Evolutionary conservation across 1,140 invertebrate species (phyloP).

Genomic region (Drosophila lowei): DNA sequence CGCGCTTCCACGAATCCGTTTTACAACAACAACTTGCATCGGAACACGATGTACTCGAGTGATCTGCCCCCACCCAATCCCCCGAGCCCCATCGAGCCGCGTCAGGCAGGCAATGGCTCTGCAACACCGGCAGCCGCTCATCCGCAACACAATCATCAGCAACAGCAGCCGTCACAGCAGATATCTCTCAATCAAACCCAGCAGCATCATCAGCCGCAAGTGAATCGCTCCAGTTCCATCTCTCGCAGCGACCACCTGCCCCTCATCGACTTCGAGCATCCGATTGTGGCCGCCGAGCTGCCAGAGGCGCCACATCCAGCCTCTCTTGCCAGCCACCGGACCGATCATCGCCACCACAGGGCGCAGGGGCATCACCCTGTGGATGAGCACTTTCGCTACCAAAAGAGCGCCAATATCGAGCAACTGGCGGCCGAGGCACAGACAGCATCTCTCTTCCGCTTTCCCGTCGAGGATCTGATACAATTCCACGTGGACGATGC

Average conservation of each 20-base stretch:
- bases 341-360: constrained; percentile 26
- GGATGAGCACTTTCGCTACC: constrained; percentile 57
- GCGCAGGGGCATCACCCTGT: constrained; percentile 9
- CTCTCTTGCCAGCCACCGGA: constrained; percentile 38
- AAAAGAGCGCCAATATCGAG: constrained; percentile 62
- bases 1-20: constrained; percentile 74
- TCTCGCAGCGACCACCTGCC: constrained; percentile 72
- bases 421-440: constrained; percentile 75
- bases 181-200: constrained; percentile 18
- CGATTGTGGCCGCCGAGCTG: constrained; percentile 71
- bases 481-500: constrained; percentile 81
- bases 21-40: constrained; percentile 60
- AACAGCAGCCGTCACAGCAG: constrained; percentile 16
- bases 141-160: constrained; percentile 20
- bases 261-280: constrained; percentile 77
- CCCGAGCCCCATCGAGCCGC: constrained; percentile 68
- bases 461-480: constrained; percentile 80
- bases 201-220: constrained; percentile 30
- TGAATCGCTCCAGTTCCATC: constrained; percentile 62
- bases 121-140: constrained; percentile 1
- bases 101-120: constrained; percentile 34
- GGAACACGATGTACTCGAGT: constrained; percentile 43
- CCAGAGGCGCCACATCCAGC: constrained; percentile 27
- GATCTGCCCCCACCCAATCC: constrained; percentile 55
- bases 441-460: constrained; percentile 75